Base-by-base conservation (phyloP, 2,113 vertebrate genomes). In the Emydura subglobosa region DNA sequence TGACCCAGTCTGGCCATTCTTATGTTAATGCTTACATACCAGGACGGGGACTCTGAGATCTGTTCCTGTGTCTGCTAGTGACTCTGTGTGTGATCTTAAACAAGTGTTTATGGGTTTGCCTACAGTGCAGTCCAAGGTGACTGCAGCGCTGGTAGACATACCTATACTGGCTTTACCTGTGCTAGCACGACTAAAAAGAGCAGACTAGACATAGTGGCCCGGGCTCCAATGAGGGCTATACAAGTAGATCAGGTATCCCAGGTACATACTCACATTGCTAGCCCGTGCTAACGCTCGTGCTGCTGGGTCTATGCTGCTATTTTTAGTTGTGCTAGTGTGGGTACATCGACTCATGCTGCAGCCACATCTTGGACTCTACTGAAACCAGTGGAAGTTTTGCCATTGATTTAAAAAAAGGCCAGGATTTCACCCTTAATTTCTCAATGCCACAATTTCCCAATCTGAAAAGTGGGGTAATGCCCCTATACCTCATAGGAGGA, bases 31-130 rank as follows among this genome's bases (percentile, higher is more conserved):
- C 7, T 65, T 90, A 22, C 42, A 25, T 53, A 47, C 57, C 12
- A 29, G 17, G 44, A 4, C 50, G 24, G 76, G 29, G 68, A 49
- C 68, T 44, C 82, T 92, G 44, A 29, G 42, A 39, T 86, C 87
- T 80, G 44, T 72, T 92, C 65, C n/a, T 68, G 65, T 68, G 34
- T 24, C 72, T 96, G 81, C 93, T 95, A 51, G 68, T 49, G 76
- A 17, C 34, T 21, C 44, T 54, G 61, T 65, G 68, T 42, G 79
- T 47, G 68, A 14, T 74, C 47, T 17, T 79, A 57, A 39, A 31
- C 16, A 49, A 81, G 59, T 31, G n/a, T 59, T 53, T 31, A 2
- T 14, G 24, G 59, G 59, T 17, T 16, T 65, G 14, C 31, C 59
- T 65, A 29, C 59, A 65, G 31, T 16, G 59, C 13, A 50, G 7